phyloP scores from a whole-genome alignment of 2,113 vertebrate genomes.

The Hoplias malabaricus region DNA sequence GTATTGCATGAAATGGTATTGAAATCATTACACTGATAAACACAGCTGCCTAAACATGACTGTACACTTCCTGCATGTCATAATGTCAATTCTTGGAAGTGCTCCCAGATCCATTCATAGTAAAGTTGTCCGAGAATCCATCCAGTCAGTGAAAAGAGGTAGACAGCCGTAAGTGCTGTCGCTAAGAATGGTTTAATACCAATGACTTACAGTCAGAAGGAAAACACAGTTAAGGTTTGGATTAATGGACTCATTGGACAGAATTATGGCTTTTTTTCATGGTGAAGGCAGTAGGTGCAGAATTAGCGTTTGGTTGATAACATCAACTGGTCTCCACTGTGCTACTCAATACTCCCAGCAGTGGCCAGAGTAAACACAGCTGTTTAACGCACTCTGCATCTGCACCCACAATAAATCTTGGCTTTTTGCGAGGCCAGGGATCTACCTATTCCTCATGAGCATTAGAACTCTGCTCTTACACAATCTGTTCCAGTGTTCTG shows the following conservation, averaged over 20 bases:
- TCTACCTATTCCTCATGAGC: conserved; percentile 52
- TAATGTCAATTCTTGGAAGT: conserved; percentile 56
- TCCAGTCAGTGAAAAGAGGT: conserved; percentile 52
- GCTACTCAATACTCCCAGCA: conserved; percentile 76
- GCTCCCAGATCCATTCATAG: conserved; percentile 55
- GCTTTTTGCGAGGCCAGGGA: conserved; percentile 61
- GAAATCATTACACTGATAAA: neutral
- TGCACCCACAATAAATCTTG: conserved; percentile 71
- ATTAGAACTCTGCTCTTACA: neutral
- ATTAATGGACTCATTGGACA: conserved; percentile 73
- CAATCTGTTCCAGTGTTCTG: neutral
- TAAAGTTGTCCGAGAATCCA: conserved; percentile 3
- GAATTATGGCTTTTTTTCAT: conserved; percentile 68
- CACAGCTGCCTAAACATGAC: conserved; percentile 33
- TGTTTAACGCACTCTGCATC: conserved; percentile 75
- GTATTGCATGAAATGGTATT: too few species aligned
- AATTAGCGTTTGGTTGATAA: conserved; percentile 72
- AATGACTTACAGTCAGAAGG: conserved; percentile 59
- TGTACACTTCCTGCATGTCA: conserved; percentile 44
- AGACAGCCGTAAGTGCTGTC: conserved; percentile 52
- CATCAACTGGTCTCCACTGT: conserved; percentile 68
- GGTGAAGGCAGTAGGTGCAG: conserved; percentile 59
- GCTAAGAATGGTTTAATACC: conserved; percentile 43
- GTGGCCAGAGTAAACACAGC: conserved; percentile 82
- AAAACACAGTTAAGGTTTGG: conserved; percentile 62